Evolutionary conservation across 2,888 invertebrate genomes (phyloP), one percentile per base, ranked within the genome.

Genomic region (Chironomus riparius): DNA sequence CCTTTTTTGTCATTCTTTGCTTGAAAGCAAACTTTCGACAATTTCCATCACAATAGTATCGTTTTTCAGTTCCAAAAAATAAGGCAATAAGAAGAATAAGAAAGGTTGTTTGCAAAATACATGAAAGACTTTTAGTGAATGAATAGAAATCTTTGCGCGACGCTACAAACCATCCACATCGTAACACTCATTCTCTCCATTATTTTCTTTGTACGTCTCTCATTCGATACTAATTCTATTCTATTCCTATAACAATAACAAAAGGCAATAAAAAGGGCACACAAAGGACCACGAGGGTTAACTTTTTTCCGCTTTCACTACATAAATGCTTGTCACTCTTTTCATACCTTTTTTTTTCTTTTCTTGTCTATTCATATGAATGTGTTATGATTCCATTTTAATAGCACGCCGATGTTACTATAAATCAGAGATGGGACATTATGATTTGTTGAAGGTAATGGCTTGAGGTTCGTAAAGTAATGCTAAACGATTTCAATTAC

Each of bases 241-340:
- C 21, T 65, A 24, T 56, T 56, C 56, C 56, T 65, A 22, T 22
- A 65, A 65, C 65, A 65, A 65, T 65, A 65, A 65, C 21, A 24
- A 21, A 38, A 73, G 56, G 72, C 61, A 50, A 73, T 73, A 73
- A 73, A 38, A 74, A 74, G 68, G 68, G 74, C 74, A 48, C 65
- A 74, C 74, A 72, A 72, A 62, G 62, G 72, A 62, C 72, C 72
- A 38, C 22, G 50, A 38, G 61, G 72, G 72, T 24, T 62, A 38
- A 72, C 18, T 12, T 72, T 56, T 38, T 21, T 15, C 28, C 38
- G 13, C 13, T 73, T 18, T 13, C 6, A 56, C 15, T 18, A 18
- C 15, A 56, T 18, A 56, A 56, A 56, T 50, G 71, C 61, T 50
- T 72, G 38, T 62, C 38, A 10, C 38, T 56, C 72, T 72, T 62